Evolutionary conservation across 2,113 vertebrate genomes (phyloP).

Genomic region (Xenopus borealis): DNA sequence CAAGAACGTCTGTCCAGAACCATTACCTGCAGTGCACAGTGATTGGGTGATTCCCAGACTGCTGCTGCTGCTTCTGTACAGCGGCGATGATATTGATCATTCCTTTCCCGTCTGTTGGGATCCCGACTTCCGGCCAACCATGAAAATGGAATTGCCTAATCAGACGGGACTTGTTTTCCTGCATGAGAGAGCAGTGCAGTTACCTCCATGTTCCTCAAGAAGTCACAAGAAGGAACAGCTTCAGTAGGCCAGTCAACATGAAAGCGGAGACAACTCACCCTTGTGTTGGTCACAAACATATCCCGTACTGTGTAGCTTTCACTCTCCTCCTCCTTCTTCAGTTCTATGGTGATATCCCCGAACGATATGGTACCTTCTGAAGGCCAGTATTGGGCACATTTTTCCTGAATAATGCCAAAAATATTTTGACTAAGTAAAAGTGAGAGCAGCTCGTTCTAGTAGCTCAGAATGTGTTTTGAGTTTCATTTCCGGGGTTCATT

Average conservation of each 20-base stretch:
- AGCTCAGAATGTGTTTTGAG: too few relatives aligned
- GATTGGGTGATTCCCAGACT: constrained; percentile 97
- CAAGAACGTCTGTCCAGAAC: not conserved
- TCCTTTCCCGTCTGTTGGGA: constrained; percentile 91
- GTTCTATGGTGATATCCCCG: constrained; percentile 90
- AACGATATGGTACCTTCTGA: constrained; percentile 80
- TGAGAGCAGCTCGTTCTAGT: too few relatives aligned
- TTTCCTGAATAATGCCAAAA: constrained; percentile 70
- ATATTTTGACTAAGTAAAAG: too few relatives aligned
- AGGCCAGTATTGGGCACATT: constrained; percentile 96
- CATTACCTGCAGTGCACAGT: constrained; percentile 95
- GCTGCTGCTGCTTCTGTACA: constrained; percentile 96
- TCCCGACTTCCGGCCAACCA: constrained; percentile 96
- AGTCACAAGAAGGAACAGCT: too few relatives aligned
- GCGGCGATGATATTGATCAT: constrained; percentile 98
- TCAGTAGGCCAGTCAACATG: too few relatives aligned
- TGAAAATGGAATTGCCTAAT: constrained; percentile 98
- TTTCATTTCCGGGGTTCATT: too few relatives aligned
- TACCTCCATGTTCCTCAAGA: too few relatives aligned
- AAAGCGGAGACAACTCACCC: constrained; percentile 66
- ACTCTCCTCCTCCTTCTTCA: constrained; percentile 93
- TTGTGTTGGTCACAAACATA: constrained; percentile 91
- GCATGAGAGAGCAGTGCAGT: not conserved
- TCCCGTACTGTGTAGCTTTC: constrained; percentile 96
- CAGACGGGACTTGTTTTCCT: constrained; percentile 93